These are phyloP conservation scores for Papilio glaucus DNA, from an alignment of 1,140 invertebrate species.

Conservation along the genomic window DNA sequence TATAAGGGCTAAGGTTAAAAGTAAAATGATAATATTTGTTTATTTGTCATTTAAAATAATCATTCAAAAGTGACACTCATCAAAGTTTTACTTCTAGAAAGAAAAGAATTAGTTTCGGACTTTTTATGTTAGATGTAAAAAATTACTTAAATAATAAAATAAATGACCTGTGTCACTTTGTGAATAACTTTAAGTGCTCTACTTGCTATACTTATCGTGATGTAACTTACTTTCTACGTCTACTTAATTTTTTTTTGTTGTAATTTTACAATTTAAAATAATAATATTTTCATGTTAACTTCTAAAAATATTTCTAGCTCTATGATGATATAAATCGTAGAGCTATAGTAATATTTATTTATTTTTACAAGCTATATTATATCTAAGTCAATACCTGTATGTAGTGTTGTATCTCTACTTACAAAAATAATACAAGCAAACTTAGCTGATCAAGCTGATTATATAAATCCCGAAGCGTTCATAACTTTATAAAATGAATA, in stretches of 20 bases:
- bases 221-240: neutral
- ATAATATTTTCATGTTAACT: neutral
- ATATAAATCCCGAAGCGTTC: neutral
- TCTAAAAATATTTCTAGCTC: neutral
- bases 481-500: neutral
- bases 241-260: neutral
- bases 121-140: no score
- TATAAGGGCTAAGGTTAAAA: neutral
- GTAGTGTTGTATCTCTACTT: neutral
- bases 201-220: conserved; percentile 3
- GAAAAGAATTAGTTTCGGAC: no score
- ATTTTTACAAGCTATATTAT: neutral
- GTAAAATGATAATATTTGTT: neutral
- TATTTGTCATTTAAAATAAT: neutral
- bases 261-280: neutral
- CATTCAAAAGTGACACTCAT: conserved; percentile 3
- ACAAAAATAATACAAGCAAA: neutral
- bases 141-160: no score
- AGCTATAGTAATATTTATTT: neutral
- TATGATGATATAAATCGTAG: neutral
- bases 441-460: conserved; percentile 15
- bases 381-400: conserved; percentile 4
- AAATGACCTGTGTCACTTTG: neutral
- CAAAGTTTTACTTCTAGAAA: neutral
- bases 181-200: neutral